phyloP scores from a whole-genome alignment of 2,888 invertebrate genomes.

The Coelogynopora nodosa region DNA sequence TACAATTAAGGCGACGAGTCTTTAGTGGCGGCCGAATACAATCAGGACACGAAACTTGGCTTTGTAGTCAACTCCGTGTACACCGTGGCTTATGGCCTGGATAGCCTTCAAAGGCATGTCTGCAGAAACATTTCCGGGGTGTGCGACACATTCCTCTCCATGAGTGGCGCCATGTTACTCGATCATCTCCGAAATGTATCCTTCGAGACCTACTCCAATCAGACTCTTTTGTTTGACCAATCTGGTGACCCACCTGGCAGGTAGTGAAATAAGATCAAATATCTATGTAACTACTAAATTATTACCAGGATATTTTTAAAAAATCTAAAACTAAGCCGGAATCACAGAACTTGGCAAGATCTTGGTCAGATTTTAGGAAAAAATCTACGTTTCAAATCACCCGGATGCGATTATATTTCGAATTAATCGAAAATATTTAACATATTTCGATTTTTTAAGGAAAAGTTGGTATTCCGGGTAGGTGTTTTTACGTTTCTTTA shows the following conservation, averaged over 20 bases:
- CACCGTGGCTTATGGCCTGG: conserved; percentile 72
- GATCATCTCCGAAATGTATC: conserved; percentile 71
- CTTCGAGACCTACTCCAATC: conserved; percentile 66
- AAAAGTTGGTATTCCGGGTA: no score
- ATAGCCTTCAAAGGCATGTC: conserved; percentile 69
- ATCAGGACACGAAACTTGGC: conserved; percentile 74
- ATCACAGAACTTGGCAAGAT: no score
- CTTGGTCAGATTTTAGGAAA: no score
- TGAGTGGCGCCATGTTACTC: conserved; percentile 70
- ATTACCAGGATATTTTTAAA: no score
- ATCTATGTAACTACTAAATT: no score
- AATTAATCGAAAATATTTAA: no score
- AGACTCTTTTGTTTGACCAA: conserved; percentile 71
- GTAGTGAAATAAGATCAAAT: no score
- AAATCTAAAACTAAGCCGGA: no score
- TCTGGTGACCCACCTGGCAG: conserved; percentile 75
- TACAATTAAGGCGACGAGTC: conserved; percentile 69
- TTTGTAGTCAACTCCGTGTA: conserved; percentile 75
- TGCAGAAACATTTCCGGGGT: conserved; percentile 65
- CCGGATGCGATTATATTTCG: no score
- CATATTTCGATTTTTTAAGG: no score
- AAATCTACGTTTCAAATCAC: no score
- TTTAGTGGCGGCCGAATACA: conserved; percentile 64
- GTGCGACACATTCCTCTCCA: conserved; percentile 70
- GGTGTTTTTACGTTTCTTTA: no score